Evolutionary conservation across 2,113 vertebrate species (phyloP).

Genomic region (Motacilla alba): DNA sequence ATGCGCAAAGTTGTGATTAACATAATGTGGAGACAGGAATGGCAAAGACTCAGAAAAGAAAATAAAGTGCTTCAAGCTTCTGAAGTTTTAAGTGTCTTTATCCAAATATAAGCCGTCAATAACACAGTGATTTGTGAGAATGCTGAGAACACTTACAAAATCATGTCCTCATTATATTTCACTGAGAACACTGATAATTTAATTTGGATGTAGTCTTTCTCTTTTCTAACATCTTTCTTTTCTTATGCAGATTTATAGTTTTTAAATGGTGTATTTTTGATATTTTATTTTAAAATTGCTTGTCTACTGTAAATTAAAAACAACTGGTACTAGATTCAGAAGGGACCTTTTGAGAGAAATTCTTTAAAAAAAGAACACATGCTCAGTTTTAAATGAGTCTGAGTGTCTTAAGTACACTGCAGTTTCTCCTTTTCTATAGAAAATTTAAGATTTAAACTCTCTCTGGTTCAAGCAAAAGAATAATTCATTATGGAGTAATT

Average conservation of each 20-base stretch:
- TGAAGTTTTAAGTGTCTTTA: not conserved
- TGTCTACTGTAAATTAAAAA: not conserved
- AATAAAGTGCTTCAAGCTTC: not conserved
- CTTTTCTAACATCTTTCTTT: not conserved
- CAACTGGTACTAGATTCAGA: not conserved
- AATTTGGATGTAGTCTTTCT: not conserved
- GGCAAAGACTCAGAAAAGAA: not conserved
- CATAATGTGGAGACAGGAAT: not conserved
- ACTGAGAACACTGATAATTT: not conserved
- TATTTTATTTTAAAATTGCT: conserved; percentile 27
- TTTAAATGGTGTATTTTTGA: not conserved
- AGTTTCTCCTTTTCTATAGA: not conserved
- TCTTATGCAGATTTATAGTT: not conserved
- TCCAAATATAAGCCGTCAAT: not conserved
- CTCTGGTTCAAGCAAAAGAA: not conserved
- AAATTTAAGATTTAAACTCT: not conserved
- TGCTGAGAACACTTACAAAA: not conserved
- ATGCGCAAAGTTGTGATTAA: conserved; percentile 63
- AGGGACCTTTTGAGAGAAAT: not conserved
- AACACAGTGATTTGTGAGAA: not conserved
- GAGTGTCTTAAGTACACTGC: not conserved
- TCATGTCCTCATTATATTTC: not conserved
- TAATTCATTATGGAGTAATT: not conserved
- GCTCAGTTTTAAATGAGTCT: not conserved
- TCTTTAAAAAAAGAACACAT: not conserved